These are phyloP conservation scores for Himantopus leucocephalus DNA, from an alignment of 2,113 vertebrate species.

Conservation along the genomic window DNA sequence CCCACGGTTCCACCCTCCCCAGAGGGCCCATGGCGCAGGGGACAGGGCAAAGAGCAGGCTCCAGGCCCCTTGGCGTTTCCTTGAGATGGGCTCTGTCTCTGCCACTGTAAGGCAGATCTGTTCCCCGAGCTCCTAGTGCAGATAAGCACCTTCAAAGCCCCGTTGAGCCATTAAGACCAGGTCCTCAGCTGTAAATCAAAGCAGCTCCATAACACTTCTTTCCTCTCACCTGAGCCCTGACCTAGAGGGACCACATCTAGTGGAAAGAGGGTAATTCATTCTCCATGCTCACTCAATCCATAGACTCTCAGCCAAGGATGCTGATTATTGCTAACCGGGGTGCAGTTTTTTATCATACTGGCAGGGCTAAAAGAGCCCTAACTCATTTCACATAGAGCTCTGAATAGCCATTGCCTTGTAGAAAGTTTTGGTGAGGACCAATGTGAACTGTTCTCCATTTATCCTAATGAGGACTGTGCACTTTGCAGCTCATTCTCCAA, in stretches of 20 bases:
- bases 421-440: conserved; percentile 56
- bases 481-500: neutral
- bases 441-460: neutral
- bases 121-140: neutral
- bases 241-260: neutral
- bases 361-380: conserved; percentile 3
- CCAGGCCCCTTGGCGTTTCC: neutral
- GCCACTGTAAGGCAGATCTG: neutral
- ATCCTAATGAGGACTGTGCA: neutral
- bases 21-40: neutral
- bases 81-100: neutral
- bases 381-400: conserved; percentile 18
- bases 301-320: conserved; percentile 15
- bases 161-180: neutral
- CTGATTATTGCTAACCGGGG: conserved; percentile 57
- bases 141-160: neutral
- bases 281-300: neutral
- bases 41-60: neutral
- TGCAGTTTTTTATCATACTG: conserved; percentile 50
- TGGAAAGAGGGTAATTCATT: conserved; percentile 35
- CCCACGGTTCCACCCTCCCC: neutral
- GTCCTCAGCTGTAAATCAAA: conserved; percentile 28
- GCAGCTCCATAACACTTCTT: neutral
- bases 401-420: neutral
- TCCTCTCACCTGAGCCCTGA: conserved; percentile 29